Percentiles rank a stretch among this genome's conserved stretches.
phyloP scores from a whole-genome alignment of 2,797 vertebrate genomes.

The Harpagifer antarcticus region DNA sequence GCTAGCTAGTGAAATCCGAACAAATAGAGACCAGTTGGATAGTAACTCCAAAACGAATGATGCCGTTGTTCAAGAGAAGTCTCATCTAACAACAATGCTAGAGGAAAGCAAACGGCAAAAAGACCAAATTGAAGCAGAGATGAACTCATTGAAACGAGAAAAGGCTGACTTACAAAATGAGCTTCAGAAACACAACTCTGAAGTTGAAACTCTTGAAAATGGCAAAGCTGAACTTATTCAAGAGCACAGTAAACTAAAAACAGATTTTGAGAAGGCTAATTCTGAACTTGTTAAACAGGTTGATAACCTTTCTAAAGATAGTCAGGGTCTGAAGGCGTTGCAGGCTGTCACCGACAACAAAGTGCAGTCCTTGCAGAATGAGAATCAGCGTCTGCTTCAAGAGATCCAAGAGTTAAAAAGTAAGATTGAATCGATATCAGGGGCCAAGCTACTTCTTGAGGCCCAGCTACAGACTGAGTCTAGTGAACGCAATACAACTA shows the following conservation, averaged over 20 bases:
- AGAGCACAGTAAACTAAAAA: conserved; percentile 79
- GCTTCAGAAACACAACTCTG: conserved; percentile 77
- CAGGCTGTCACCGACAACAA: conserved; percentile 71
- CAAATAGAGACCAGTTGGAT: conserved; percentile 82
- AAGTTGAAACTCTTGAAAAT: conserved; percentile 80
- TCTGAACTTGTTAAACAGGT: conserved; percentile 78
- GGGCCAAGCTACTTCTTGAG: conserved; percentile 82
- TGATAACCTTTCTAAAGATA: conserved; percentile 78
- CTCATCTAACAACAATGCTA: conserved; percentile 78
- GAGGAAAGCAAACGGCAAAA: conserved; percentile 80
- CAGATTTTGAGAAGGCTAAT: conserved; percentile 68
- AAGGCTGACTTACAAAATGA: conserved; percentile 78
- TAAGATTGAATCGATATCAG: conserved; percentile 76
- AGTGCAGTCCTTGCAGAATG: conserved; percentile 74
- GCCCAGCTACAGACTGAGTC: conserved; percentile 72
- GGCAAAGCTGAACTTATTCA: conserved; percentile 78
- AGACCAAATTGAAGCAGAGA: conserved; percentile 74
- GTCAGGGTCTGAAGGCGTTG: conserved; percentile 70
- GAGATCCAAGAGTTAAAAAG: conserved; percentile 74
- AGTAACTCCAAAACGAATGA: conserved; percentile 76
- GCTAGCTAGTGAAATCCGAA: conserved; percentile 74
- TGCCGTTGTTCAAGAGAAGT: conserved; percentile 79
- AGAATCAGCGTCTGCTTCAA: conserved; percentile 72
- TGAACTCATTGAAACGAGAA: conserved; percentile 71
- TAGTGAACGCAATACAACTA: conserved; percentile 76